Evolutionary conservation across 2,888 invertebrate genomes (phyloP).

Genomic region (Acrocyrtus sp.): DNA sequence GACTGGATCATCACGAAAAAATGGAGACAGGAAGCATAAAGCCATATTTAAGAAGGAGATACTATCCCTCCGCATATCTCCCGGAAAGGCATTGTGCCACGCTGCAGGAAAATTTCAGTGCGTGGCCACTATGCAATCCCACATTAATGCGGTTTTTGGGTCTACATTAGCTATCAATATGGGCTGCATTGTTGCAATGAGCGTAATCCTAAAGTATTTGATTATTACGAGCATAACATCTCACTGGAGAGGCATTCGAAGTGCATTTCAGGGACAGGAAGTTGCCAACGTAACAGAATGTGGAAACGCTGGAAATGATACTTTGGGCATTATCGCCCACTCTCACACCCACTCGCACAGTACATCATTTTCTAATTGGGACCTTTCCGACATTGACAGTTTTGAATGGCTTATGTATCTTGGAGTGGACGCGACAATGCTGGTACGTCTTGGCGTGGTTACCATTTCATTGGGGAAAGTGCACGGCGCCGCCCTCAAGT

Average conservation of each 20-base stretch:
- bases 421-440: constrained; percentile 32
- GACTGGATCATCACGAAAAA: too few species aligned
- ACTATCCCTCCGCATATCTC: constrained; percentile 14
- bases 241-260: too few species aligned
- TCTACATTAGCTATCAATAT: constrained; percentile 28
- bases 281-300: not conserved
- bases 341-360: too few species aligned
- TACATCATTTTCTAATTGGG: not conserved
- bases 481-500: constrained; percentile 27
- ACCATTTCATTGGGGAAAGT: constrained; percentile 33
- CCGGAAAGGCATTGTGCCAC: constrained; percentile 14
- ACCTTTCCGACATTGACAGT: not conserved
- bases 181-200: constrained; percentile 36
- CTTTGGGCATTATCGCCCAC: too few species aligned
- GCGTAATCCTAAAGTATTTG: constrained; percentile 33
- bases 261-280: too few species aligned
- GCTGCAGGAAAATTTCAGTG: constrained; percentile 25
- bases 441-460: constrained; percentile 28
- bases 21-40: too few species aligned
- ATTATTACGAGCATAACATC: constrained; percentile 11
- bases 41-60: too few species aligned
- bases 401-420: constrained; percentile 34
- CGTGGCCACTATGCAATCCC: constrained; percentile 30
- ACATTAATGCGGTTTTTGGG: constrained; percentile 41
- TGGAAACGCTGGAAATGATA: not conserved